Evolutionary conservation across 2,888 invertebrate species (phyloP), one percentile per base, ranked within the genome.

Genomic region (Iphiclides podalirius): DNA sequence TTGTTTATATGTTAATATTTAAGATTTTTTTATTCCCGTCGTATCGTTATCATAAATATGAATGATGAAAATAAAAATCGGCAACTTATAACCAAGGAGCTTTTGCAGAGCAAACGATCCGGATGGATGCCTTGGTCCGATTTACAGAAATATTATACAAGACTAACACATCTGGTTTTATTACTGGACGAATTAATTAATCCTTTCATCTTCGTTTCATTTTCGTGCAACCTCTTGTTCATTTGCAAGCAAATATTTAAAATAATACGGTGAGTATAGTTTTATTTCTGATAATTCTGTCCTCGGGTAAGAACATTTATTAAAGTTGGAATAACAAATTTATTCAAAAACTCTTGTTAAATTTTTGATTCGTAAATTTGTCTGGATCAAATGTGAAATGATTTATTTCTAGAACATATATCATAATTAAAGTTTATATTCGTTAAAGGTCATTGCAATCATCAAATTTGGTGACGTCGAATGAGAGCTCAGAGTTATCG

Each of bases 201-300:
- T 14, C 45, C 40, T n/a, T 46, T 46, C 33, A 46, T 51, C 4
- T 46, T 51, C 14, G 26, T 51, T 13, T 51, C 51, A 1, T 51
- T 46, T 15, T 33, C 46, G 0, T 23, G 45, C 12, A 45, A 51
- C 15, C 15, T 51, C 1, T 15, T 46, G 23, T 51, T 51, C 20
- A 46, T 45, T 20, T 51, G 41, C 13, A 51, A 51, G 12, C 45
- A 51, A 39, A 33, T 51, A 2, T 51, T 44, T 34, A 33, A 9
- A n/a, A 20, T 46, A n/a, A 46, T 51, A 15, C 31, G 36, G 51
- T 51, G 6, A 46, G 51, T 51, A 13, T 47, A n/a, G n/a, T n/a
- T n/a, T n/a, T n/a, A n/a, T n/a, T n/a, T n/a, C n/a, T n/a, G n/a
- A n/a, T n/a, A n/a, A n/a, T n/a, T n/a, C n/a, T n/a, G n/a, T n/a